Conservation (phyloP, 2,797 vertebrate species). For the Nyctalus aviator region DNA sequence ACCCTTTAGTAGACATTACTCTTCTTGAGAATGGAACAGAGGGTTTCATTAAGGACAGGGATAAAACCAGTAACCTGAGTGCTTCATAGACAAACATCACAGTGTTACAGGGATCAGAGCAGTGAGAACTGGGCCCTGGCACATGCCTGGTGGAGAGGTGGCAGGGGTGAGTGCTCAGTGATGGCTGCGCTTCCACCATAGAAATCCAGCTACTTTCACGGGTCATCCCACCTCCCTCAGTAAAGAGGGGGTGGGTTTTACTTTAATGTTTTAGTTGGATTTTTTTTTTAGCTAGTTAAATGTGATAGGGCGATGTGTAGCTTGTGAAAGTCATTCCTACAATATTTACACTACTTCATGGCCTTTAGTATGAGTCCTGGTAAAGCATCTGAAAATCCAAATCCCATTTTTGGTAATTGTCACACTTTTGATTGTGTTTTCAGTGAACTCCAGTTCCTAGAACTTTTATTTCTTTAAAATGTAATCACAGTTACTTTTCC, state of each 20-base stretch:
- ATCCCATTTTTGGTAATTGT: not conserved
- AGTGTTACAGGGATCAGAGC: not conserved
- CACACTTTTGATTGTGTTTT: not conserved
- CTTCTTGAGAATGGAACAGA: not conserved
- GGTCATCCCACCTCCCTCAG: not conserved
- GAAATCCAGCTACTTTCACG: not conserved
- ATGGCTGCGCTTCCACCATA: not conserved
- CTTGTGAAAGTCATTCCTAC: not conserved
- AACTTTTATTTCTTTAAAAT: slow-evolving; percentile 35
- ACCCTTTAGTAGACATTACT: not conserved
- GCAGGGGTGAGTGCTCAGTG: not conserved
- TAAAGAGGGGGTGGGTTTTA: not conserved
- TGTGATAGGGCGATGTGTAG: not conserved
- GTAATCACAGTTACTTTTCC: not conserved
- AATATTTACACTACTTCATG: not conserved
- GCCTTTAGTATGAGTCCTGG: not conserved
- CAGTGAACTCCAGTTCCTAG: not conserved
- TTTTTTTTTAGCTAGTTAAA: slow-evolving; percentile 3
- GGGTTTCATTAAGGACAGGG: not conserved
- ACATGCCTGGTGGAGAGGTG: accelerated
- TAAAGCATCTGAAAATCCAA: not conserved
- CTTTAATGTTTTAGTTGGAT: not conserved
- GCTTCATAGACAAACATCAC: not conserved
- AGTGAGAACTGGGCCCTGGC: not conserved
- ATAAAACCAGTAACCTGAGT: not conserved